A percentile compares a stretch with the other conserved stretches of the same genome.
Evolutionary conservation across 1,140 invertebrate species (phyloP).

Genomic region (Drosophila pallidifrons): DNA sequence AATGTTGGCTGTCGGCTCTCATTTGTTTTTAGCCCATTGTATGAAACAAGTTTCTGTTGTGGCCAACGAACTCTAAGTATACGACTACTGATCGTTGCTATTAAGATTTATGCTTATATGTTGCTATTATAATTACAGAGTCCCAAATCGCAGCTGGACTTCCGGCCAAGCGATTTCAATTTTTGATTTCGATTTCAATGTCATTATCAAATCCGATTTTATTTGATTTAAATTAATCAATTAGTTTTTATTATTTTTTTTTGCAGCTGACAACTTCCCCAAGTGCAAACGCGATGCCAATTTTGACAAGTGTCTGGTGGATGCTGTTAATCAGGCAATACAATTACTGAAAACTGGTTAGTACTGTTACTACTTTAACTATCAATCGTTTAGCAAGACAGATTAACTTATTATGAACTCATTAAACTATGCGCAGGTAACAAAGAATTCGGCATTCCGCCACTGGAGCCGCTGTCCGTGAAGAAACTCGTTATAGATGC

Average conservation of each 20-base stretch:
- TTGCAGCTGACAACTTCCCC: conserved; percentile 66
- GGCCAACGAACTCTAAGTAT: conserved; percentile 74
- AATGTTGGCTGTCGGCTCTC: conserved; percentile 55
- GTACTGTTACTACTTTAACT: conserved; percentile 11
- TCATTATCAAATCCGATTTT: conserved; percentile 50
- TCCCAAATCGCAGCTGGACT: conserved; percentile 29
- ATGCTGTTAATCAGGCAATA: conserved; percentile 79
- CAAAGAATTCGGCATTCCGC: conserved; percentile 80
- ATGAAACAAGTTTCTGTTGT: conserved; percentile 62
- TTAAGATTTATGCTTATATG: conserved; percentile 12
- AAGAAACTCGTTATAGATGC: conserved; percentile 82
- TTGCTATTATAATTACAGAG: conserved; percentile 66
- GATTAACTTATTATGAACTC: conserved; percentile 17
- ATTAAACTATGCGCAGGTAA: conserved; percentile 73
- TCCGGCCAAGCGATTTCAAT: conserved; percentile 52
- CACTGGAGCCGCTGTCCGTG: conserved; percentile 81
- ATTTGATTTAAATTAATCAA: conserved; percentile 4
- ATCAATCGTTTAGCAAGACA: neutral
- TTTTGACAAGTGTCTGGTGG: conserved; percentile 83
- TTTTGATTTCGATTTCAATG: conserved; percentile 57
- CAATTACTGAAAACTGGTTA: conserved; percentile 73
- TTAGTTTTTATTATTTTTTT: conserved; percentile 20
- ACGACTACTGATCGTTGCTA: neutral
- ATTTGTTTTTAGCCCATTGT: conserved; percentile 53
- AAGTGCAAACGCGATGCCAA: conserved; percentile 81